Conservation (phyloP, 53 echinoderm and acorn worm genomes). For the Echinarachnius parma region DNA sequence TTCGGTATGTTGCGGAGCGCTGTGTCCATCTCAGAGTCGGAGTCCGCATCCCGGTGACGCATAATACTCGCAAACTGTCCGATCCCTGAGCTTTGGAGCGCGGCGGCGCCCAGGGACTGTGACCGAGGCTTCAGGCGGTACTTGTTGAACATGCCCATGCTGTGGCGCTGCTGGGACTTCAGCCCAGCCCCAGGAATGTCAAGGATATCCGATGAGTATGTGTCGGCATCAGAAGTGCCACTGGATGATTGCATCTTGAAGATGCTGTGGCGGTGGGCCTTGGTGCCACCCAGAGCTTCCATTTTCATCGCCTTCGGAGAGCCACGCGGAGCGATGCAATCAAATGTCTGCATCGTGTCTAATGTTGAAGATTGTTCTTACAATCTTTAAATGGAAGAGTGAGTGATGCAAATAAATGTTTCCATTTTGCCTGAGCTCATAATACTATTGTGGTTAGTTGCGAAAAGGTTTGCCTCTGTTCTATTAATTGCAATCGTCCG, state of each 20-base stretch:
- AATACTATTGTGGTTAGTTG: no score
- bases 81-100: constrained; percentile 74
- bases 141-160: constrained; percentile 31
- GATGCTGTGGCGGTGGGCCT: constrained; percentile 59
- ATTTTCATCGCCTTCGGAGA: constrained; percentile 23
- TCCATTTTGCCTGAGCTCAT: no score
- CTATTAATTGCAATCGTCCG: no score
- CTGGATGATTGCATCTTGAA: constrained; percentile 53
- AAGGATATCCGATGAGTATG: constrained; percentile 14
- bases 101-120: constrained; percentile 73
- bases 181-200: not conserved
- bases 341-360: constrained; percentile 45
- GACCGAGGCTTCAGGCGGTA: constrained; percentile 68
- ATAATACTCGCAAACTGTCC: constrained; percentile 55
- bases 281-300: constrained; percentile 53
- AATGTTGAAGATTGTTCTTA: no score
- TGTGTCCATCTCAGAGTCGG: constrained; percentile 70
- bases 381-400: no score
- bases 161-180: constrained; percentile 19
- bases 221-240: constrained; percentile 4
- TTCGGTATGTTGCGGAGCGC: constrained; percentile 15
- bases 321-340: constrained; percentile 42
- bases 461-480: no score
- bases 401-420: no score
- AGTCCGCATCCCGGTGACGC: constrained; percentile 71